Base-by-base conservation (phyloP, 2,113 vertebrate genomes). In the Craseonycteris thonglongyai region DNA sequence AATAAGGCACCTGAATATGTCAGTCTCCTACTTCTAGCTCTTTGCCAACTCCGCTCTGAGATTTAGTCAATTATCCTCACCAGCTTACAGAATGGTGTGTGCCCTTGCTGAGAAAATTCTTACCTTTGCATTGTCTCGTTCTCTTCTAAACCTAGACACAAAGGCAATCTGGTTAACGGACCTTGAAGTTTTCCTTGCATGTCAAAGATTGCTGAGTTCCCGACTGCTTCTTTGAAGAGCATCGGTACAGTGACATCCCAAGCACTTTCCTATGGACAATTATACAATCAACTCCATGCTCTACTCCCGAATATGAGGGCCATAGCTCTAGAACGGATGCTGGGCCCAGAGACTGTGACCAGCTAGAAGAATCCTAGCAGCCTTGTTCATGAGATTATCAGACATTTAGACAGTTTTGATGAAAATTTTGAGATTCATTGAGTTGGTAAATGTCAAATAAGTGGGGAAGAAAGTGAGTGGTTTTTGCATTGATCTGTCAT, bases 401-500 rank as follows among this genome's bases (percentile, higher is more conserved):
- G 58, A 71, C 81, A 71, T 76, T 87, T 76, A 80, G 58, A 51
- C 87, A 88, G 63, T 45, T 87, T 82, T 66, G 91, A 81, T 84
- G 26, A 82, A 79, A 96, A 97, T 49, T 18, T 94, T 59, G 93
- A 96, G 94, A 97, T 84, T 93, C 51, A 47, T 96, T 93, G 91
- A 92, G 78, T 28, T 78, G 84, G 90, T 88, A 76, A 84, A 79
- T 94, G 88, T 96, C 90, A 94, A 65, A 40, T 84, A 85, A 80
- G 35, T 61, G 94, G 75, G 66, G 90, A 98, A 96, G 94, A 96
- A 91, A 72, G 80, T 91, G 72, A 74, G 94, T 83, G 76, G 80
- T 63, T 97, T 94, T 87, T 21, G 58, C 88, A 79, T 45, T 93
- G 97, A 97, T 97, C 96, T 94, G 95, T 96, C 96, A 93, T 97